phyloP scores from a whole-genome alignment of 30 jellyfish, hydroid and myxozoan genomes.

The Sanderia malayensis region DNA sequence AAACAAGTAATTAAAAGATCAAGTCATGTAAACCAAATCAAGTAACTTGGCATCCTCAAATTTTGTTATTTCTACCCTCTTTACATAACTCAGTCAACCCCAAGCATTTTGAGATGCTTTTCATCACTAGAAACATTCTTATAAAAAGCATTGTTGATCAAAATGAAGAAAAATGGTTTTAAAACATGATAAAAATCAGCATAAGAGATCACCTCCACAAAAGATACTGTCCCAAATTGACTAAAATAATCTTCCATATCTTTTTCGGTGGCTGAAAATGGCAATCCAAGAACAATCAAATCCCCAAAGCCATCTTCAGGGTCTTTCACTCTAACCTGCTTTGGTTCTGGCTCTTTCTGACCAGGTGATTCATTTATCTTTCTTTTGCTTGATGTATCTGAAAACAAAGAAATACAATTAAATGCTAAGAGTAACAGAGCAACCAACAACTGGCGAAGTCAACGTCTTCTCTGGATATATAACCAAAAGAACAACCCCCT shows the following conservation, averaged over 20 bases:
- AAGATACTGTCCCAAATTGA: constrained; percentile 75
- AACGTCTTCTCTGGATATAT: not conserved
- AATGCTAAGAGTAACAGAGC: not conserved
- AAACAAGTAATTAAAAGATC: not conserved
- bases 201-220: constrained; percentile 90
- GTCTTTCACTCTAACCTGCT: constrained; percentile 72
- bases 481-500: not conserved
- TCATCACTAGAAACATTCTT: not conserved
- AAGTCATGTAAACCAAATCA: not conserved
- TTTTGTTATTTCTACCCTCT: no score
- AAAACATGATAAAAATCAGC: not conserved
- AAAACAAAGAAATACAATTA: not conserved
- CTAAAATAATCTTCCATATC: constrained; percentile 78
- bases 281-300: constrained; percentile 87
- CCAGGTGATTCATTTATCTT: constrained; percentile 88
- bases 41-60: not conserved
- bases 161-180: not conserved
- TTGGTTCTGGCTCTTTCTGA: constrained; percentile 86
- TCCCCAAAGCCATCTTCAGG: constrained; percentile 66
- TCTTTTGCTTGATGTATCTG: constrained; percentile 67
- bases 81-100: no score
- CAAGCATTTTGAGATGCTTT: not conserved
- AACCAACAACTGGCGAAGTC: not conserved
- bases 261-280: constrained; percentile 70
- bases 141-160: not conserved